Percentiles rank a stretch among this genome's conserved stretches.
Evolutionary conservation across 2,797 vertebrate species (phyloP).

Genomic region (Neosilurus mollespiculum): DNA sequence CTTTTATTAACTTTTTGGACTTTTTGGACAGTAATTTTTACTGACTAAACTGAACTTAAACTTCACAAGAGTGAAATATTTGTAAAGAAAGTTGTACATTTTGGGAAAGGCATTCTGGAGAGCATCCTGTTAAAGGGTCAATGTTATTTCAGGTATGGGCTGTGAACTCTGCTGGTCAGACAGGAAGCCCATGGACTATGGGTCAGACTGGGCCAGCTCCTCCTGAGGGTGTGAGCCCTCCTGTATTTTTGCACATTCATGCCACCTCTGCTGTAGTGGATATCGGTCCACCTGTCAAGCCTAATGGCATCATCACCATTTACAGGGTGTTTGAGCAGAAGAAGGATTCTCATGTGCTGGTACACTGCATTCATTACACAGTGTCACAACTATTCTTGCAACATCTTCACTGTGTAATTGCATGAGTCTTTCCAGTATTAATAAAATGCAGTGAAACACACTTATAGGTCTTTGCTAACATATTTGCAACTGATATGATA

Average conservation of each 20-base stretch:
- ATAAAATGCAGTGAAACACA: not conserved
- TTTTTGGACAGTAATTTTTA: no score
- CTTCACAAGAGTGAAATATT: not conserved
- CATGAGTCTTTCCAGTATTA: not conserved
- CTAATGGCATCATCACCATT: constrained; percentile 85
- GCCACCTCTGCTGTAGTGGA: constrained; percentile 83
- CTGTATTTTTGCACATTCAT: constrained; percentile 72
- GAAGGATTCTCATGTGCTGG: constrained; percentile 73
- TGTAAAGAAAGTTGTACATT: not conserved
- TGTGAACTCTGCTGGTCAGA: constrained; percentile 81
- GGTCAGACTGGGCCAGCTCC: constrained; percentile 84
- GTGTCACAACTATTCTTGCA: not conserved
- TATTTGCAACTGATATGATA: not conserved
- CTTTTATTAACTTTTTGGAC: no score
- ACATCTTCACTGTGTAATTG: not conserved
- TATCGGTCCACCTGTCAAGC: constrained; percentile 77
- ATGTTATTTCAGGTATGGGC: constrained; percentile 79
- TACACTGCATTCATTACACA: constrained; percentile 54
- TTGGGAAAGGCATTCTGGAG: not conserved
- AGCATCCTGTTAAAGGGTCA: constrained; percentile 7
- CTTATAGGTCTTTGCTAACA: not conserved
- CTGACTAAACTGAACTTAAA: not conserved
- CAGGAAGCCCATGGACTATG: constrained; percentile 77
- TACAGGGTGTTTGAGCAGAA: constrained; percentile 82
- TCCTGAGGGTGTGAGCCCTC: constrained; percentile 81